Conservation (phyloP, 2,113 vertebrate genomes). For the Alethe diademata region DNA sequence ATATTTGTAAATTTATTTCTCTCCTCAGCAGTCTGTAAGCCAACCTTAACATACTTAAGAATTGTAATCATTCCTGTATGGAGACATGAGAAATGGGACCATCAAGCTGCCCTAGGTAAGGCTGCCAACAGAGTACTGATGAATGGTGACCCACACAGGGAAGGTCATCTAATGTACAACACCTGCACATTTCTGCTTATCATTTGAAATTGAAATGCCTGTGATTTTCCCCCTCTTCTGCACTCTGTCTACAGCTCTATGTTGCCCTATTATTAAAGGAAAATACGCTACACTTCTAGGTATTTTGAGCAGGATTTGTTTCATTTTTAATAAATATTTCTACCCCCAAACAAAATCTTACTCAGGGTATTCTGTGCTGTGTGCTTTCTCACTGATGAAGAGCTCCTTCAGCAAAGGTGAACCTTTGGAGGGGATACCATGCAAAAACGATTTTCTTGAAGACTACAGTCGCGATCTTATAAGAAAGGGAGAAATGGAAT, state of each 20-base stretch:
- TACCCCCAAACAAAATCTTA: not conserved
- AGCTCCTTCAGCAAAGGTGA: not conserved
- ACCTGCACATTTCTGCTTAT: constrained; percentile 59
- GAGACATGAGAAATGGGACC: constrained; percentile 31
- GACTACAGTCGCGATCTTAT: not conserved
- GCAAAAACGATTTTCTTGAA: not conserved
- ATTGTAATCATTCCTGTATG: constrained; percentile 16
- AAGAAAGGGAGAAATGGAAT: not conserved
- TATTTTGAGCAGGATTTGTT: not conserved
- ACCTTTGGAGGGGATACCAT: not conserved
- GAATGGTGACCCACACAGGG: constrained; percentile 6
- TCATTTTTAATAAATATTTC: not conserved
- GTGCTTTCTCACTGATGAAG: not conserved
- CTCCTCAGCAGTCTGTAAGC: not conserved
- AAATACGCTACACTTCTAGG: not conserved
- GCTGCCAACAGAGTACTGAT: constrained; percentile 30
- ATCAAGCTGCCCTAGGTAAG: constrained; percentile 22
- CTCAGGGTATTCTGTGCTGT: not conserved
- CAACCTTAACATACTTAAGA: not conserved
- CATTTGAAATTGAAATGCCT: constrained; percentile 4
- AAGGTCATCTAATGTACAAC: constrained; percentile 30
- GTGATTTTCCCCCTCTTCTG: not conserved
- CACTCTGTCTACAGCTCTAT: not conserved
- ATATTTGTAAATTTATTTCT: constrained; percentile 18
- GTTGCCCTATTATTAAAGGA: not conserved